Conservation (phyloP, 2,113 vertebrate species). For the Acanthochromis polyacanthus region DNA sequence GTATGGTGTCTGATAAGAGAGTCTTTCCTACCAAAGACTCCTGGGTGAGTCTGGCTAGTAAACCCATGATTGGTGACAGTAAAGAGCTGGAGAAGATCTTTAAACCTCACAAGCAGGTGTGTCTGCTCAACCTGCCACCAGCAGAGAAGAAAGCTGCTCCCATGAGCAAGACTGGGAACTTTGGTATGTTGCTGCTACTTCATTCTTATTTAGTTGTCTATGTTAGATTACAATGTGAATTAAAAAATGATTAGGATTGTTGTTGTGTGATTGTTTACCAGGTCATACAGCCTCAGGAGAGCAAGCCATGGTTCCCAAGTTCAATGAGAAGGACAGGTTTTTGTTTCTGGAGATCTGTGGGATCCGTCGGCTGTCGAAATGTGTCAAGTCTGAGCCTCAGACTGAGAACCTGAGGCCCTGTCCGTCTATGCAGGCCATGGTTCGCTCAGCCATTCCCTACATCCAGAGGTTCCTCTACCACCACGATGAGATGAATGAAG, state of each 20-base stretch:
- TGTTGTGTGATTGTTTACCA: not conserved
- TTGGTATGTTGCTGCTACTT: conserved; percentile 20
- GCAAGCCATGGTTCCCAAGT: not conserved
- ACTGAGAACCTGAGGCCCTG: conserved; percentile 81
- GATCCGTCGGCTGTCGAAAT: conserved; percentile 71
- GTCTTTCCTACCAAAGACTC: conserved; percentile 84
- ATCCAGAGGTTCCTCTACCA: conserved; percentile 84
- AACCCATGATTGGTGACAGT: conserved; percentile 82
- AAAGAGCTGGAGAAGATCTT: conserved; percentile 85
- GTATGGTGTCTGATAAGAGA: conserved; percentile 79
- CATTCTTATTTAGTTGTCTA: not conserved
- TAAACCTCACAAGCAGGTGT: conserved; percentile 70
- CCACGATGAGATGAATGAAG: conserved; percentile 66
- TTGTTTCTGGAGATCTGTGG: conserved; percentile 84
- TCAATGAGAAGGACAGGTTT: conserved; percentile 54
- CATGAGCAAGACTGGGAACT: conserved; percentile 36
- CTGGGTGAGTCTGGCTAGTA: conserved; percentile 82
- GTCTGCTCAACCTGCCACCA: conserved; percentile 82
- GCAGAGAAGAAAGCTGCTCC: conserved; percentile 69
- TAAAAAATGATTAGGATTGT: not conserved
- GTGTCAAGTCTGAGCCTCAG: conserved; percentile 73
- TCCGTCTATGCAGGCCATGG: conserved; percentile 76
- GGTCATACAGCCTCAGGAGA: conserved; percentile 19
- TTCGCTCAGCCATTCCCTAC: conserved; percentile 79
- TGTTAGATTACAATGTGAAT: not conserved